A percentile compares a stretch with the other conserved stretches of the same genome.
These are phyloP conservation scores for Trematocara nigrifrons DNA, from an alignment of 2,113 vertebrate species.

Conservation along the genomic window DNA sequence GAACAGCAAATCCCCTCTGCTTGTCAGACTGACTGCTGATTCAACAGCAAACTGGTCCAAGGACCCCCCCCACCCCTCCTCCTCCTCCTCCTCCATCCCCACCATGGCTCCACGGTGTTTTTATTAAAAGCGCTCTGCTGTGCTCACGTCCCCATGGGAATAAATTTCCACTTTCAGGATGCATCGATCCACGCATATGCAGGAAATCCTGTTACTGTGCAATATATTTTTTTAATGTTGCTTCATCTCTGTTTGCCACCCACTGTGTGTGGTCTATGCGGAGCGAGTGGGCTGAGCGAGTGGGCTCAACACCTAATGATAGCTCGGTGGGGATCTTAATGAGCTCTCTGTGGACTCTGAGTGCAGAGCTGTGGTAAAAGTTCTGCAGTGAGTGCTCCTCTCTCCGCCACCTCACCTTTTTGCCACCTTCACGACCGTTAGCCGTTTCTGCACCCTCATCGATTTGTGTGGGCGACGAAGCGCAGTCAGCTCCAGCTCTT, in stretches of 20 bases:
- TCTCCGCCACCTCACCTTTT: not conserved
- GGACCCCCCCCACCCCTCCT: not conserved
- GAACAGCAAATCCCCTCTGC: constrained; percentile 35
- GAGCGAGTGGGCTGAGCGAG: not conserved
- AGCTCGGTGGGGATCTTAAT: constrained; percentile 1
- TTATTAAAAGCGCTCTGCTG: constrained; percentile 14
- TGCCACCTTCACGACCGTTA: constrained; percentile 26
- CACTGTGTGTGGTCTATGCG: not conserved
- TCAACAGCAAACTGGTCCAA: constrained; percentile 51
- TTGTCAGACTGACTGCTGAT: constrained; percentile 63
- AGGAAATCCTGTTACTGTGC: constrained; percentile 41
- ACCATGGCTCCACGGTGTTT: not conserved
- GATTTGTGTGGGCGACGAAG: constrained; percentile 11
- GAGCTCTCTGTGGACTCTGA: constrained; percentile 15
- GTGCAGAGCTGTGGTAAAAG: constrained; percentile 28
- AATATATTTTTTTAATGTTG: not conserved
- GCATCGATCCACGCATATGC: constrained; percentile 11
- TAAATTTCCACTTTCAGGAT: constrained; percentile 20
- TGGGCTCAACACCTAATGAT: not conserved
- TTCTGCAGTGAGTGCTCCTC: constrained; percentile 49
- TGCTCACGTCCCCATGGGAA: constrained; percentile 49
- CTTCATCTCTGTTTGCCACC: not conserved
- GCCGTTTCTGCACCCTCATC: constrained; percentile 46
- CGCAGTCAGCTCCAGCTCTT: constrained; percentile 20
- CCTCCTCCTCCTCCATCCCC: not conserved